Percentiles rank a stretch among this genome's conserved stretches.
Evolutionary conservation across 2,888 invertebrate genomes (phyloP).

Genomic region (Microctonus hyperodae): DNA sequence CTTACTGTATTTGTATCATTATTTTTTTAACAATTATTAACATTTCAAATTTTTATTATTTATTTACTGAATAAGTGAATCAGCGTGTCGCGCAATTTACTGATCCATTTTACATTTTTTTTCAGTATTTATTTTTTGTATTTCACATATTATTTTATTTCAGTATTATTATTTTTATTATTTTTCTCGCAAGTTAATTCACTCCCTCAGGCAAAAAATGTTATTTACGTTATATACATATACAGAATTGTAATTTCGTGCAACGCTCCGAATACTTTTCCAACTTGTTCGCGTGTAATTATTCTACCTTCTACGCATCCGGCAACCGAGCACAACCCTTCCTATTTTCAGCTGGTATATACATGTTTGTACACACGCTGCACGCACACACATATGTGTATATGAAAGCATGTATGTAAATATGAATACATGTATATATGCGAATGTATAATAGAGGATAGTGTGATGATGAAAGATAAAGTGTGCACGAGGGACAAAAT

Average conservation of each 20-base stretch:
- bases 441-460: conserved; percentile 2
- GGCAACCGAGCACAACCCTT: conserved; percentile 16
- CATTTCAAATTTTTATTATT: background rate
- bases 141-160: background rate
- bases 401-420: no score
- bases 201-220: conserved; percentile 24
- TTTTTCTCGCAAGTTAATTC: conserved; percentile 29
- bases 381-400: no score
- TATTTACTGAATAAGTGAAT: background rate
- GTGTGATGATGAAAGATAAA: background rate
- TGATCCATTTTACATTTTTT: background rate
- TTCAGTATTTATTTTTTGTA: background rate
- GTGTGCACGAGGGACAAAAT: background rate
- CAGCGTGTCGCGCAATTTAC: background rate
- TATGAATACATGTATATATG: background rate
- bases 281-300: conserved; percentile 33
- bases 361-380: background rate
- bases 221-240: conserved; percentile 17
- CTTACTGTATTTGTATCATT: no score
- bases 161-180: background rate
- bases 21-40: background rate
- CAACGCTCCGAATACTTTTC: conserved; percentile 28
- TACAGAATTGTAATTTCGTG: conserved; percentile 28
- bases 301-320: conserved; percentile 27
- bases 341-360: background rate